Percentiles rank a stretch among this genome's conserved stretches.
Evolutionary conservation across 2,888 invertebrate species (phyloP).

Genomic region (Trachelus iudaicus): DNA sequence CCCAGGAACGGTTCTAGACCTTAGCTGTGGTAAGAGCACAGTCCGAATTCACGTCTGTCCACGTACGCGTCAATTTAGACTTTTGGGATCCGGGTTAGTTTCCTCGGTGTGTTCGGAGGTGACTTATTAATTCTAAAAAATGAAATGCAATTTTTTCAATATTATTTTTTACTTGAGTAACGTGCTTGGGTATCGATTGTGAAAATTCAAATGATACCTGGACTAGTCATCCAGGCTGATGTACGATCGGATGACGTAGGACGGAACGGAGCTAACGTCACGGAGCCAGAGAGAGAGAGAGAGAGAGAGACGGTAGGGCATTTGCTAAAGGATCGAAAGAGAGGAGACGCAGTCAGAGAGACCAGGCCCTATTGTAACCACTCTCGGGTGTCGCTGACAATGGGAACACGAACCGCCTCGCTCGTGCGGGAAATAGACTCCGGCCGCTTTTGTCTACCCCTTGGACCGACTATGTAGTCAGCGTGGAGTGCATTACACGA

Average conservation of each 20-base stretch:
- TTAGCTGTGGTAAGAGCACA: too few relatives aligned
- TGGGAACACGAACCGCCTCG: slow-evolving; percentile 19
- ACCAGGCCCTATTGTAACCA: slow-evolving; percentile 19
- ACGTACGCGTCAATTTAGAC: too few relatives aligned
- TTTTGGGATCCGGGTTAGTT: background rate
- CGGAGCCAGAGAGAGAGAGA: background rate
- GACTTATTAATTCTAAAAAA: background rate
- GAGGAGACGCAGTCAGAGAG: background rate
- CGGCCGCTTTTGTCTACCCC: slow-evolving; percentile 26
- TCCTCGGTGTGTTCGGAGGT: background rate
- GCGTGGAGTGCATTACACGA: background rate
- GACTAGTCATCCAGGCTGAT: background rate
- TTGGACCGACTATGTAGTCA: slow-evolving; percentile 3
- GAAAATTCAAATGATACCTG: background rate
- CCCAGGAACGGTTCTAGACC: too few relatives aligned
- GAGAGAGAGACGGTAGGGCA: background rate
- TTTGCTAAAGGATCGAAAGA: background rate
- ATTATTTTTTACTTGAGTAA: too few relatives aligned
- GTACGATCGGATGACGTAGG: background rate
- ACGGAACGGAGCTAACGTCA: background rate
- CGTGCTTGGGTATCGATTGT: background rate
- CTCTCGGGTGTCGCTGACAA: slow-evolving; percentile 21
- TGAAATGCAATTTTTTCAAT: background rate
- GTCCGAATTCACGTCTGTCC: too few relatives aligned
- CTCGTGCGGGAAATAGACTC: slow-evolving; percentile 27